Percentiles rank a stretch among this genome's conserved stretches.
Evolutionary conservation across 2,113 vertebrate genomes (phyloP).

Genomic region (Damaliscus lunatus): DNA sequence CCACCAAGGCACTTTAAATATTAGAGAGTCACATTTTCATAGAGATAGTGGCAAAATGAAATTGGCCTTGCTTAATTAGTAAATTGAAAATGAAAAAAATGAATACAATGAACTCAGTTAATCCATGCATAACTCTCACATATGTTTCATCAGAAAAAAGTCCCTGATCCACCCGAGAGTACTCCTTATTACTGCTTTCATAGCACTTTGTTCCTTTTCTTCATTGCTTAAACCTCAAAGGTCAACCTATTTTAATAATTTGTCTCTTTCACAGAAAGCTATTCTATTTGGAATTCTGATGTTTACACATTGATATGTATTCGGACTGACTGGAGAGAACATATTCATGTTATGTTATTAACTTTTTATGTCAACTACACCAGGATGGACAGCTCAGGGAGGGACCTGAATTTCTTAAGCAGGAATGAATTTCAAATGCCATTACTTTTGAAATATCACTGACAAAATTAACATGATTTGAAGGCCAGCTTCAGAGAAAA

Average conservation of each 20-base stretch:
- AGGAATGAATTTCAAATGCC: constrained; percentile 48
- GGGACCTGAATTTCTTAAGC: background rate
- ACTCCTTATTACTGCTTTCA: background rate
- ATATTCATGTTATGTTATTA: background rate
- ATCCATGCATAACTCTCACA: background rate
- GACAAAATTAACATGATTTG: constrained; percentile 7
- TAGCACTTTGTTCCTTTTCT: background rate
- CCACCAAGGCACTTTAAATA: background rate
- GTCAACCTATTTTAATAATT: background rate
- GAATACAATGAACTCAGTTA: background rate
- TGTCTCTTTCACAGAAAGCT: background rate
- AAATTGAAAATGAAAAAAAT: background rate
- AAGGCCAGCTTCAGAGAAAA: constrained; percentile 23
- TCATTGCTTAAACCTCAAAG: background rate
- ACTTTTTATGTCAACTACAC: constrained; percentile 26
- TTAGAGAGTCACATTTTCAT: background rate
- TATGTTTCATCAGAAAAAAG: background rate
- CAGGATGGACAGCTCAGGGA: background rate
- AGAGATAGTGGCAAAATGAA: background rate
- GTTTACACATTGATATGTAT: background rate
- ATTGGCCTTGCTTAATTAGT: background rate
- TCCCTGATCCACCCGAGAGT: background rate
- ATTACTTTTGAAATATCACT: constrained; percentile 44
- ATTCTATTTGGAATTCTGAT: constrained; percentile 11
- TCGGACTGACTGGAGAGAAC: background rate